These are phyloP conservation scores for Adelphocoris suturalis DNA, from an alignment of 2,888 invertebrate species.

Conservation along the genomic window DNA sequence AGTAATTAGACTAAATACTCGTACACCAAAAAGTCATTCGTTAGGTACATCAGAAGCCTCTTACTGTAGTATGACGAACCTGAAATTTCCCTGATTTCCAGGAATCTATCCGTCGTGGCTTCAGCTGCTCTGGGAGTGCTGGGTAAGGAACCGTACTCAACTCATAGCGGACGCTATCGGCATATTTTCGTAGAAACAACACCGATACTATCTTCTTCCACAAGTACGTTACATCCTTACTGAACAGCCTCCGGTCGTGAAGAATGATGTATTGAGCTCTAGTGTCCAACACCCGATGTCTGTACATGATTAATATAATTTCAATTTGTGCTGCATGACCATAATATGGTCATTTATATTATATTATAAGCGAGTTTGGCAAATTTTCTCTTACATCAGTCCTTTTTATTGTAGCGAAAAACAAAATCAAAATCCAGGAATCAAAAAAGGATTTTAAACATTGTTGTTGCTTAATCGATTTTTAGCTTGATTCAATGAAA, in stretches of 20 bases:
- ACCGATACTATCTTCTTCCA: conserved; percentile 89
- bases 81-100: conserved; percentile 81
- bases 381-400: too few relatives aligned
- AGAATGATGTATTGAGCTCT: conserved; percentile 86
- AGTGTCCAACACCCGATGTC: conserved; percentile 85
- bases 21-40: too few relatives aligned
- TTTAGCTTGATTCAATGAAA: too few relatives aligned
- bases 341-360: too few relatives aligned
- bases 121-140: conserved; percentile 81
- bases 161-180: conserved; percentile 83
- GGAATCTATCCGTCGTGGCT: conserved; percentile 83
- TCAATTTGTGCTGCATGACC: not conserved
- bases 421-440: too few relatives aligned
- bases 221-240: conserved; percentile 84
- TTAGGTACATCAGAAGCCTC: too few relatives aligned
- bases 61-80: conserved; percentile 75
- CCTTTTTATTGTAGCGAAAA: too few relatives aligned
- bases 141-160: conserved; percentile 88
- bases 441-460: too few relatives aligned
- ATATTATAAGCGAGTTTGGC: not conserved
- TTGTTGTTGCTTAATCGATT: too few relatives aligned
- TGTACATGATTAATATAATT: conserved; percentile 77
- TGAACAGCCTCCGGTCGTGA: conserved; percentile 85
- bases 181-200: conserved; percentile 84
- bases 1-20: too few relatives aligned